Evolutionary conservation across 2,113 vertebrate genomes (phyloP).

Genomic region (Orthonyx spaldingii): DNA sequence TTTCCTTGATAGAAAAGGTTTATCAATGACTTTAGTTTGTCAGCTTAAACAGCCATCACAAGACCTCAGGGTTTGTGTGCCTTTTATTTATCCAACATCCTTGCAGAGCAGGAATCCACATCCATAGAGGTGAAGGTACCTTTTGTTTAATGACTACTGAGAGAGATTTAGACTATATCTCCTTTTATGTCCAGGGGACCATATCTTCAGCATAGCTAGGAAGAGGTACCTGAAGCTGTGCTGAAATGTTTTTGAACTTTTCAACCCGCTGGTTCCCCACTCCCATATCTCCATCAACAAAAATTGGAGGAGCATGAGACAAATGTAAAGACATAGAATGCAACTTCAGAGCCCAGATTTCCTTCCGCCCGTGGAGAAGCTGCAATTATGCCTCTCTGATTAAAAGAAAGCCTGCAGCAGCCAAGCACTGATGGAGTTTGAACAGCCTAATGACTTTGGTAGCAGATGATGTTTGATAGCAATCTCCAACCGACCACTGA

Average conservation of each 20-base stretch:
- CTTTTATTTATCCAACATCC: background rate
- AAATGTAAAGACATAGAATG: background rate
- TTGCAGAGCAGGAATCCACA: background rate
- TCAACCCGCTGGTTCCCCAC: background rate
- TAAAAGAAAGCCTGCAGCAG: background rate
- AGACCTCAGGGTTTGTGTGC: fast-evolving
- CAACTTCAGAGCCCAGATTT: background rate
- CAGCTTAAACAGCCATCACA: background rate
- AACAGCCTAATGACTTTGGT: background rate
- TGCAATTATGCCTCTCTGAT: background rate
- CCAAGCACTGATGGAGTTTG: background rate
- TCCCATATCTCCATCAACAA: background rate
- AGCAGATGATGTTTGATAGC: background rate
- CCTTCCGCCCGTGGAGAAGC: background rate
- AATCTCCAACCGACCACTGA: background rate
- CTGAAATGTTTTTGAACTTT: background rate
- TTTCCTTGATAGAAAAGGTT: background rate
- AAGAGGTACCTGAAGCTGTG: background rate
- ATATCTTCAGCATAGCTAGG: background rate
- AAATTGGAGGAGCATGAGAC: background rate
- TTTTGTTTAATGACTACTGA: background rate
- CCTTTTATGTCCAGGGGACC: background rate
- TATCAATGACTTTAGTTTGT: background rate
- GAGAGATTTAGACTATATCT: background rate
- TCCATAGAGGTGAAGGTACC: background rate